Evolutionary conservation across 2,113 vertebrate species (phyloP).

Genomic region (Nipponia nippon): DNA sequence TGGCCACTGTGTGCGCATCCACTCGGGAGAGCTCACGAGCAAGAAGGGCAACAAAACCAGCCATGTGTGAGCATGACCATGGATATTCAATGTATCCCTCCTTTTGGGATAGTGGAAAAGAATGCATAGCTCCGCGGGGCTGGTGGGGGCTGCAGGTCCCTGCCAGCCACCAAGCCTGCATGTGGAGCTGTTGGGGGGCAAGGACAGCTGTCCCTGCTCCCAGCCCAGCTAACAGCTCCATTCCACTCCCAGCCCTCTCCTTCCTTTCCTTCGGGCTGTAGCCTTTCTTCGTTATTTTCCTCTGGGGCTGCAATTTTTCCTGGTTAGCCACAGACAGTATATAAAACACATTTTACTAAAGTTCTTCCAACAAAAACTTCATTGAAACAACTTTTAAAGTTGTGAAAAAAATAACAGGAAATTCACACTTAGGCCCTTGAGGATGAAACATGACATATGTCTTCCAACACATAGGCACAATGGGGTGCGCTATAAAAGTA

Average conservation of each 20-base stretch:
- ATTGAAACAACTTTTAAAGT: conserved; percentile 73
- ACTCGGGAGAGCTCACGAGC: accelerated
- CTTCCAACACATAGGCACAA: conserved; percentile 72
- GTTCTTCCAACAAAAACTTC: conserved; percentile 70
- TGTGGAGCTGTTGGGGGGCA: accelerated
- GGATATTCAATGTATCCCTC: neutral
- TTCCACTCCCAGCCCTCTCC: conserved; percentile 57
- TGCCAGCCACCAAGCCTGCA: accelerated
- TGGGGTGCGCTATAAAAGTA: conserved; percentile 71
- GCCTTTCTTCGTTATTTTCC: conserved; percentile 65
- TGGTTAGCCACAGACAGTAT: conserved; percentile 66
- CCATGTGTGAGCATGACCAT: accelerated
- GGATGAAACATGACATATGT: conserved; percentile 72
- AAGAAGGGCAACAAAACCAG: neutral
- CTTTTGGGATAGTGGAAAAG: neutral
- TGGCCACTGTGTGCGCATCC: accelerated
- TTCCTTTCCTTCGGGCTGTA: conserved; percentile 30
- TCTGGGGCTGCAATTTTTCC: conserved; percentile 60
- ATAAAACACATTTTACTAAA: conserved; percentile 71
- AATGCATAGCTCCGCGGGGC: accelerated
- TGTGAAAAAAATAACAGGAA: conserved; percentile 70
- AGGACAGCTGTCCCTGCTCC: accelerated
- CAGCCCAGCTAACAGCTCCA: neutral
- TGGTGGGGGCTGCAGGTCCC: neutral
- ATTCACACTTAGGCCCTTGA: conserved; percentile 73